Conservation (phyloP, 2,888 invertebrate species). For the Caenorhabditis sp. region DNA sequence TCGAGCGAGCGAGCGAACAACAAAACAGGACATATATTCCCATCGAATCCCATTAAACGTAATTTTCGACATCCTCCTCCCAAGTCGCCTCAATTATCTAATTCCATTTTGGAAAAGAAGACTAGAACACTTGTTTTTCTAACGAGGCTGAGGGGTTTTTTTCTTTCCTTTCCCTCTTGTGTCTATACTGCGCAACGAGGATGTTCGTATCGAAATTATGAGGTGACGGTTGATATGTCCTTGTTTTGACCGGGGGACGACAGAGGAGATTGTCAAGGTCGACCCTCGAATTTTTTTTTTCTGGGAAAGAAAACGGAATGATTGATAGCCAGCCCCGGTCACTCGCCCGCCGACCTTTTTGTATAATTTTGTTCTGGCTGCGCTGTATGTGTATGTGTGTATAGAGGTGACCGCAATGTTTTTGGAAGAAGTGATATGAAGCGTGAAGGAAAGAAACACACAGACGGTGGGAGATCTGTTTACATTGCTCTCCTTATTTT, state of each 20-base stretch:
- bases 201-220: not conserved
- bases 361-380: not conserved
- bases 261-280: not conserved
- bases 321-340: not conserved
- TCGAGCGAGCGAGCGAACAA: too few species aligned
- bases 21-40: not conserved
- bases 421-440: constrained; percentile 7
- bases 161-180: not conserved
- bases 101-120: not conserved
- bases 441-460: constrained; percentile 37
- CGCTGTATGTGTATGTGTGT: too few species aligned
- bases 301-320: not conserved
- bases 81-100: not conserved
- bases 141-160: not conserved
- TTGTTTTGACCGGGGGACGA: not conserved
- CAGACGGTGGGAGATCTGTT: constrained; percentile 30
- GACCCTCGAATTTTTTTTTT: not conserved
- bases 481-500: constrained; percentile 39
- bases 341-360: not conserved
- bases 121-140: not conserved
- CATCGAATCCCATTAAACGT: not conserved
- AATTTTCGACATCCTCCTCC: not conserved
- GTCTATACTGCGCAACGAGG: too few species aligned
- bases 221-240: not conserved
- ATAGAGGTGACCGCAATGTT: not conserved